Evolutionary conservation across 2,888 invertebrate species (phyloP).

Genomic region (Caenorhabditis drosophilae): DNA sequence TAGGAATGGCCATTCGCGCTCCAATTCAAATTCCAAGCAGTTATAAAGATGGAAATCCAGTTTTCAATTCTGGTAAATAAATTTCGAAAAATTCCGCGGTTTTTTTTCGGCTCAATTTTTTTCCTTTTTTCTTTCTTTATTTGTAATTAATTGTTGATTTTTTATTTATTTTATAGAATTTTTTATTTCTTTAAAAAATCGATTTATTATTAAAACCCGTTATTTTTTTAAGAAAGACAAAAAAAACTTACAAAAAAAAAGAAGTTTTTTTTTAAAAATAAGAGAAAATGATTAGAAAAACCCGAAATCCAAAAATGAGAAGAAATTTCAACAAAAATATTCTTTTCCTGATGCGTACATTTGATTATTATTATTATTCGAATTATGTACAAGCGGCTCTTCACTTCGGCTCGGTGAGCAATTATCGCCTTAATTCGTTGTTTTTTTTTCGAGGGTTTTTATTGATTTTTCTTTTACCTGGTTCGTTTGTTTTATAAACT

Average conservation of each 20-base stretch:
- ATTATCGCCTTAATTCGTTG: no score
- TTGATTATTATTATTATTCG: slow-evolving; percentile 21
- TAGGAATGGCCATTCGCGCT: slow-evolving; percentile 15
- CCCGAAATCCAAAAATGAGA: neutral
- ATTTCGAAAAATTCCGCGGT: neutral
- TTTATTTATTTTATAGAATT: neutral
- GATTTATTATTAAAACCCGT: neutral
- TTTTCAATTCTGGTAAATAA: slow-evolving; percentile 27
- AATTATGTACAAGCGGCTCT: slow-evolving; percentile 31
- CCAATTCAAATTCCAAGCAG: slow-evolving; percentile 30
- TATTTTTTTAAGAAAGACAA: neutral
- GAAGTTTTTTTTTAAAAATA: neutral
- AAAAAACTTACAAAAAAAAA: neutral
- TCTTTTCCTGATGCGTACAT: slow-evolving; percentile 27
- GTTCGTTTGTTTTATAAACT: slow-evolving; percentile 65
- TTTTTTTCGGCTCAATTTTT: neutral
- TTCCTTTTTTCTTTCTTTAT: slow-evolving; percentile 12
- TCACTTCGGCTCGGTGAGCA: slow-evolving; percentile 41
- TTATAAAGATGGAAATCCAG: slow-evolving; percentile 35
- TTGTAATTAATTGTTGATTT: slow-evolving; percentile 5
- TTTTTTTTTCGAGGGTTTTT: no score
- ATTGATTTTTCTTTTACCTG: no score
- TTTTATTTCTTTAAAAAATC: neutral
- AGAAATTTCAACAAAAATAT: slow-evolving; percentile 22
- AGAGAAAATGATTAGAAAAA: no score